A percentile compares a stretch with the other conserved stretches of the same genome.
phyloP scores from a whole-genome alignment of 2,797 vertebrate species.

The Cirrhinus molitorella region DNA sequence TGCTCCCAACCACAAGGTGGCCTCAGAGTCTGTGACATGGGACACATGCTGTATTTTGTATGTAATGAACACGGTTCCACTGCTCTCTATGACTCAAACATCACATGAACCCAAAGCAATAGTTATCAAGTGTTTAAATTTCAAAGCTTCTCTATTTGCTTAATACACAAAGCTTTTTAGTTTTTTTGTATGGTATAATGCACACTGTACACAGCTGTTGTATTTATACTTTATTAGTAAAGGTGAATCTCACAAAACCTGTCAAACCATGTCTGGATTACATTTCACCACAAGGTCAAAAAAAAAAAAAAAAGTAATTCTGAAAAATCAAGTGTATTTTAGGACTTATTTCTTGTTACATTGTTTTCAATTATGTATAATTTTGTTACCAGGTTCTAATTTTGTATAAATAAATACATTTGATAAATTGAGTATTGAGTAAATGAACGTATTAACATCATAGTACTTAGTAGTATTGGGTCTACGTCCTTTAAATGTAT shows the following conservation, averaged over 20 bases:
- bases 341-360: background rate
- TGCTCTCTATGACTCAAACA: background rate
- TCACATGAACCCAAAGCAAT: background rate
- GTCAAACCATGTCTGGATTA: background rate
- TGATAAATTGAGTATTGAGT: too few relatives aligned
- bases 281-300: background rate
- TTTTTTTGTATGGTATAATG: background rate
- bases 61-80: background rate
- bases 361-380: background rate
- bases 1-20: constrained; percentile 60
- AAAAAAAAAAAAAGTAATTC: too few relatives aligned
- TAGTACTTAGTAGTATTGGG: too few relatives aligned
- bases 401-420: too few relatives aligned
- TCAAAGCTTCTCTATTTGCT: background rate
- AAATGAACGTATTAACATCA: too few relatives aligned
- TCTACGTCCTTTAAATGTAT: too few relatives aligned
- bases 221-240: background rate
- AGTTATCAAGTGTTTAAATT: background rate
- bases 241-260: background rate
- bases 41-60: background rate
- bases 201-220: background rate
- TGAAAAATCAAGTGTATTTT: background rate
- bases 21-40: constrained; percentile 13
- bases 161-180: too few relatives aligned
- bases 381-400: too few relatives aligned